Base-by-base conservation (phyloP, 2,113 vertebrate species). In the Cyphomyrus discorhynchus region DNA sequence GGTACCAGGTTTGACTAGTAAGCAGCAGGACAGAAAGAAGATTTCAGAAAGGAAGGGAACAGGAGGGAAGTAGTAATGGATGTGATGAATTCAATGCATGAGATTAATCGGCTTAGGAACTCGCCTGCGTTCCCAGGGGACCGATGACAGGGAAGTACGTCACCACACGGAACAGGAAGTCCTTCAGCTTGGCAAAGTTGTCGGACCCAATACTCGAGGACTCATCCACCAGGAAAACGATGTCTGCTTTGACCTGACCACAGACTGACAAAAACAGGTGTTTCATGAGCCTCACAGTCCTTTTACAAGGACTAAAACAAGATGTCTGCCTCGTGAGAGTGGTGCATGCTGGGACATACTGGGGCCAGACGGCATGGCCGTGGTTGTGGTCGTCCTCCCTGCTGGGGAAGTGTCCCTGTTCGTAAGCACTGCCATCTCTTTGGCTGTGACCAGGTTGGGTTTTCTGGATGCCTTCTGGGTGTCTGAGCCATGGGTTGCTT, bases 201-300 rank as follows among this genome's bases (percentile, higher is more conserved):
- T 95, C 95, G 0, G 94, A 93, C 3, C 97, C 97, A 0, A 98
- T 97, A 93, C 97, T 98, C 0, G 96, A 98, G 45, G 98, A 98
- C 91, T 98, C 97, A 17, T 98, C 98, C 91, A 98, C 97, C 90
- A 98, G 92, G 94, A 98, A 98, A 0, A 96, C 97, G 0, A 98
- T 90, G 39, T 98, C 98, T 21, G 96, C 96, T 92, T 96, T 97
- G 92, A 95, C 90, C 91, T 94, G 96, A 89, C 96, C 95, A 90
- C 97, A 98, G 10, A 96, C 98, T 98, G 92, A 83, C 31, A 94
- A 92, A 91, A 19, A 93, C 87, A 90, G 88, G 35, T 90, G 52
- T 35, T 24, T 47, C 7, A 47, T 8, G 19, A 24, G 42, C 39
- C 39, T 84, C 39, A 4, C 2, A 8, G 5, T 84, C 45, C 39